A percentile compares a stretch with the other conserved stretches of the same genome.
phyloP scores from a whole-genome alignment of 2,888 invertebrate species.

The Lepetodrilus schrolli region DNA sequence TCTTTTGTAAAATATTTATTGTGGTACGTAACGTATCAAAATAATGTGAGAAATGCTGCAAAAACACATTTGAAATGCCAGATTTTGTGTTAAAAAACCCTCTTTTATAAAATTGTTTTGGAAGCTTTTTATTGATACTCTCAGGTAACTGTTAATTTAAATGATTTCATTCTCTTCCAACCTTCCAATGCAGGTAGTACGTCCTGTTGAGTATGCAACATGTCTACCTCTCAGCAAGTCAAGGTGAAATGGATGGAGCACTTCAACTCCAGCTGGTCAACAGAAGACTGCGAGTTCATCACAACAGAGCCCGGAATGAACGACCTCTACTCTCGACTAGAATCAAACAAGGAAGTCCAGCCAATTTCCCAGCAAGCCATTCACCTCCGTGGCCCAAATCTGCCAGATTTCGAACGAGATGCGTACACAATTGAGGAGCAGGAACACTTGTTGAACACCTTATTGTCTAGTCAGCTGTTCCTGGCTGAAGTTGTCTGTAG shows the following conservation, averaged over 20 bases:
- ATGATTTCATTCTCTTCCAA: neutral
- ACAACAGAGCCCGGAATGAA: slow-evolving; percentile 78
- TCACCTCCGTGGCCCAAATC: slow-evolving; percentile 71
- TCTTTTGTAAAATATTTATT: too few species aligned
- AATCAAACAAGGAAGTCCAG: slow-evolving; percentile 77
- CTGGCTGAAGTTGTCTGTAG: slow-evolving; percentile 79
- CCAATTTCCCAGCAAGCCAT: slow-evolving; percentile 67
- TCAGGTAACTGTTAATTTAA: too few species aligned
- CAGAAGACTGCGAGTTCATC: slow-evolving; percentile 79
- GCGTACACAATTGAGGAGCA: slow-evolving; percentile 77
- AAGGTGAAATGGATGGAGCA: slow-evolving; percentile 79
- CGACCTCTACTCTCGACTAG: slow-evolving; percentile 78
- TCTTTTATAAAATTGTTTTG: too few species aligned
- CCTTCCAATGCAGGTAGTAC: neutral
- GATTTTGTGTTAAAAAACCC: too few species aligned
- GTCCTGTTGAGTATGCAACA: neutral
- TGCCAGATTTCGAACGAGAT: slow-evolving; percentile 79
- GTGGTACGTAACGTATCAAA: too few species aligned
- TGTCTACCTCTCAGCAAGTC: slow-evolving; percentile 45
- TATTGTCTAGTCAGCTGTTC: slow-evolving; percentile 78
- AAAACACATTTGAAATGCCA: too few species aligned
- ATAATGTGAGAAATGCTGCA: too few species aligned
- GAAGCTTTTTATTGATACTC: too few species aligned
- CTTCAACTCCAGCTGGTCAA: slow-evolving; percentile 79
- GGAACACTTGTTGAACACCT: slow-evolving; percentile 78